Percentiles rank a stretch among this genome's conserved stretches.
Evolutionary conservation across 2,888 invertebrate species (phyloP).

Genomic region (Eupithecia vulgata): DNA sequence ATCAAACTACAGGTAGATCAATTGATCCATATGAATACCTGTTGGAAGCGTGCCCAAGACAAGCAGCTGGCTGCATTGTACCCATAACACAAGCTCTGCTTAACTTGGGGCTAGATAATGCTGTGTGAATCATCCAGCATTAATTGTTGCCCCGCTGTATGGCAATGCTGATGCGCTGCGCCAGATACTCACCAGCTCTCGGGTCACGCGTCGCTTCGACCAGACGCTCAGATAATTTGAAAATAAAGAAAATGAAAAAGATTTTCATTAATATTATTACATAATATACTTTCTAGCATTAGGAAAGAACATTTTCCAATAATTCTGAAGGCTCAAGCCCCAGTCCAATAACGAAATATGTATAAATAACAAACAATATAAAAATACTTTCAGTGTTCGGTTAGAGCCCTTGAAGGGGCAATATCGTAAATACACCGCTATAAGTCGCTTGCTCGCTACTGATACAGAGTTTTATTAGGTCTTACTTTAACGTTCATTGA

Average conservation of each 20-base stretch:
- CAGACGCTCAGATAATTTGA: background rate
- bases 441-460: conserved; percentile 62
- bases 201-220: no score
- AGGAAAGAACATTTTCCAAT: background rate
- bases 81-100: no score
- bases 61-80: no score
- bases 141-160: no score
- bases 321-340: conserved; percentile 9
- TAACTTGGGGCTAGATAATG: no score
- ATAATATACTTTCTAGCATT: background rate
- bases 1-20: no score
- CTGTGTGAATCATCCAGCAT: no score
- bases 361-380: conserved; percentile 29
- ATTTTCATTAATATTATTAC: background rate
- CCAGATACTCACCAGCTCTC: no score
- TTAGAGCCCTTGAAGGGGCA: conserved; percentile 55
- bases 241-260: background rate
- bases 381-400: conserved; percentile 28
- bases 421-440: conserved; percentile 65
- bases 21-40: no score
- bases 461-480: conserved; percentile 75
- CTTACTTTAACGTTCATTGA: conserved; percentile 72
- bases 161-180: no score
- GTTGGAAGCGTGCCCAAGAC: no score
- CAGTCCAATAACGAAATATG: conserved; percentile 17